Evolutionary conservation across 2,113 vertebrate genomes (phyloP).

Genomic region (Diadophis punctatus): DNA sequence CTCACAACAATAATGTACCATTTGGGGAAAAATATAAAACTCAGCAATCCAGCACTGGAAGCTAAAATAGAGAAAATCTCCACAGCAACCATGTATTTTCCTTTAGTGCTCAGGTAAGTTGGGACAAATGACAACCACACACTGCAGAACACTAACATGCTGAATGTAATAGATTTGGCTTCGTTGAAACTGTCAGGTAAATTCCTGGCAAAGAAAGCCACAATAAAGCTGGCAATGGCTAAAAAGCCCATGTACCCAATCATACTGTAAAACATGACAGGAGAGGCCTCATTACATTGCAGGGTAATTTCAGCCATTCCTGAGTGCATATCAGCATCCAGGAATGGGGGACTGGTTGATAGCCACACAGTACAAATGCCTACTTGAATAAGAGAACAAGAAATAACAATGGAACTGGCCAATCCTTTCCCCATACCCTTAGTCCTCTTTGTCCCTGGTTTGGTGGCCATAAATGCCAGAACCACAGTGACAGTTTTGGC

Average conservation of each 20-base stretch:
- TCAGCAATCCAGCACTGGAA: not conserved
- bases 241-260: not conserved
- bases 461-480: not conserved
- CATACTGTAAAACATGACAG: not conserved
- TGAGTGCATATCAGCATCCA: not conserved
- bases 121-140: not conserved
- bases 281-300: not conserved
- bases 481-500: not conserved
- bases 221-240: not conserved
- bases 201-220: not conserved
- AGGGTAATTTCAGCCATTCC: not conserved
- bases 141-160: not conserved
- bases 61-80: not conserved
- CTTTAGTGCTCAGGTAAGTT: not conserved
- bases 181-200: not conserved
- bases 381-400: not conserved
- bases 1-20: not conserved
- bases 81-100: not conserved
- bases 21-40: not conserved
- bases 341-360: not conserved
- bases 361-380: not conserved
- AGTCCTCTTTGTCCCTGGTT: not conserved
- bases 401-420: not conserved
- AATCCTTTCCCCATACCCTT: not conserved
- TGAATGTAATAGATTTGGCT: not conserved